Conservation (phyloP, 2,888 invertebrate species). For the Carabus problematicus region DNA sequence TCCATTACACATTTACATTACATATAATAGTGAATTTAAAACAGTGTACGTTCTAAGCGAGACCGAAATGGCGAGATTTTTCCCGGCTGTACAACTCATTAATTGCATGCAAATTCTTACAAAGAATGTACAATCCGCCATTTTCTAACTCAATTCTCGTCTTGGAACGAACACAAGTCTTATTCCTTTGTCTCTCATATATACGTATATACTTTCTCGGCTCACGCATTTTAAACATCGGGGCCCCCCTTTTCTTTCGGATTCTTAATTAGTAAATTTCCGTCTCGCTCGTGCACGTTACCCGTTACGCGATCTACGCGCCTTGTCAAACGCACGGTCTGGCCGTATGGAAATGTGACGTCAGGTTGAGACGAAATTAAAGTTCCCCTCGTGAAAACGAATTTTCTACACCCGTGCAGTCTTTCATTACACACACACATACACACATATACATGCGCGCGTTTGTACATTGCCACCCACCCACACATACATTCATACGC, state of each 20-base stretch:
- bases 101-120: conserved; percentile 61
- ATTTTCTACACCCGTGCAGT: conserved; percentile 62
- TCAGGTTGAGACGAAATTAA: conserved; percentile 59
- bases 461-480: background rate
- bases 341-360: conserved; percentile 61
- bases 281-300: conserved; percentile 59
- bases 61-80: conserved; percentile 28
- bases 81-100: conserved; percentile 33
- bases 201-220: conserved; percentile 56
- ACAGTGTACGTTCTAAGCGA: conserved; percentile 9
- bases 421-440: conserved; percentile 60
- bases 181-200: conserved; percentile 59
- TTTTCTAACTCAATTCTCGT: conserved; percentile 59
- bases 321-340: conserved; percentile 63
- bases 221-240: conserved; percentile 63
- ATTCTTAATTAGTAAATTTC: conserved; percentile 75
- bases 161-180: conserved; percentile 55
- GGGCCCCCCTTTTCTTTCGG: conserved; percentile 69
- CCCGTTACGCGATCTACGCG: conserved; percentile 56
- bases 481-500: conserved; percentile 23
- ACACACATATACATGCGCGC: conserved; percentile 47
- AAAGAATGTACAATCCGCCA: conserved; percentile 60
- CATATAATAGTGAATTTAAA: conserved; percentile 35
- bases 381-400: conserved; percentile 59
- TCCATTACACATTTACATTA: background rate